Evolutionary conservation across 2,113 vertebrate species (phyloP).

Genomic region (Anhinga anhinga): DNA sequence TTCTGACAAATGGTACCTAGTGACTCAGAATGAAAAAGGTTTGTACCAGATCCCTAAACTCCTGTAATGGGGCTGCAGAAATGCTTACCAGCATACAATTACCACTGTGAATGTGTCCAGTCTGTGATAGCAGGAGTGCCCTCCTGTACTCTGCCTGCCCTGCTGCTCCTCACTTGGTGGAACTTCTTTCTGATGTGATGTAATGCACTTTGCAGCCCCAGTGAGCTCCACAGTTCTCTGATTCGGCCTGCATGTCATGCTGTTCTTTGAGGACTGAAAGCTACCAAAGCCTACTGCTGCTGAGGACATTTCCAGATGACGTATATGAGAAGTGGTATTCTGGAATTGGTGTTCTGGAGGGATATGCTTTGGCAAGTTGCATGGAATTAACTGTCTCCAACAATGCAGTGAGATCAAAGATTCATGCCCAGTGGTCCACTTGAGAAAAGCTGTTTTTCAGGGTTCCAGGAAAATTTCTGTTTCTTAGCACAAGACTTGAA

Average conservation of each 20-base stretch:
- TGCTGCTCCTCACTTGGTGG: not conserved
- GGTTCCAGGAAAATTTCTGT: not conserved
- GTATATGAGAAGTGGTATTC: not conserved
- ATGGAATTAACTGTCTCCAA: not conserved
- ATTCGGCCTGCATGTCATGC: fast-evolving
- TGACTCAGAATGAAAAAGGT: not conserved
- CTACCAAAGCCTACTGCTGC: not conserved
- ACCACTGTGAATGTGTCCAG: not conserved
- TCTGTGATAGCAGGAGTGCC: not conserved
- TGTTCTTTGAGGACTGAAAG: not conserved
- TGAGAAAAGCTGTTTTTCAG: not conserved
- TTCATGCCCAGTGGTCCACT: not conserved
- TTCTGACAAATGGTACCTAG: not conserved
- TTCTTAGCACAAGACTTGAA: not conserved
- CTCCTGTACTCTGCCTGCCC: not conserved
- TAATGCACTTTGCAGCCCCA: not conserved
- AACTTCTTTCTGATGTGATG: not conserved
- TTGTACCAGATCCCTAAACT: not conserved
- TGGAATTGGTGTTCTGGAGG: not conserved
- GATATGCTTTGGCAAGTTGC: not conserved
- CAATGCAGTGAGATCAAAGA: not conserved
- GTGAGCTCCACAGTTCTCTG: not conserved
- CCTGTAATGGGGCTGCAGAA: not conserved
- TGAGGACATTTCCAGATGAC: not conserved
- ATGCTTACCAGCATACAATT: not conserved